Conservation (phyloP, 2,113 vertebrate genomes). For the Narcine bancroftii region DNA sequence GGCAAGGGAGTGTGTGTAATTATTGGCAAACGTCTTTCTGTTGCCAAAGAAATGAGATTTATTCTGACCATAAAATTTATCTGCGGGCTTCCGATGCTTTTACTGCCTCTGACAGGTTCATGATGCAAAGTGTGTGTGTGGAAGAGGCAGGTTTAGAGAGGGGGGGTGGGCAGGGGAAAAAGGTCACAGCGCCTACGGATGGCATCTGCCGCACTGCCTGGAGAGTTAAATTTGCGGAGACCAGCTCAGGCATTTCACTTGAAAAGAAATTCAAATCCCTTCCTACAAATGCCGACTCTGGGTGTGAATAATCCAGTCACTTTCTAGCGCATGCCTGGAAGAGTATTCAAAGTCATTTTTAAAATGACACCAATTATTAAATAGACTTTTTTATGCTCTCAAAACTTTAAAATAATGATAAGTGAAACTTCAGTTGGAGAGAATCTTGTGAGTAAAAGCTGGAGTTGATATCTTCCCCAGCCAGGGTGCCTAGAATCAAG, state of each 20-base stretch:
- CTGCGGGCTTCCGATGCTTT: not conserved
- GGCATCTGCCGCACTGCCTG: not conserved
- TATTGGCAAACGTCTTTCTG: conserved; percentile 25
- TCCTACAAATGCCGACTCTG: not conserved
- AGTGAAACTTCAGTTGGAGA: too few species aligned
- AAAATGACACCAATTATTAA: not conserved
- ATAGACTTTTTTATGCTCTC: too few species aligned
- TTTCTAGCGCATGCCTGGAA: not conserved
- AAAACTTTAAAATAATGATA: too few species aligned
- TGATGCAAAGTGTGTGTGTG: not conserved
- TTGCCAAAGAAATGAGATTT: not conserved
- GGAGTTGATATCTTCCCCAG: too few species aligned
- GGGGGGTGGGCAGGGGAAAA: not conserved
- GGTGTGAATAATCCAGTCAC: not conserved
- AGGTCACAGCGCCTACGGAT: not conserved
- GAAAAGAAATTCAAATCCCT: not conserved
- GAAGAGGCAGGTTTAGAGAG: not conserved
- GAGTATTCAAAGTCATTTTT: not conserved
- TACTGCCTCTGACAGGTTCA: not conserved
- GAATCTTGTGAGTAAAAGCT: too few species aligned
- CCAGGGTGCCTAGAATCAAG: too few species aligned
- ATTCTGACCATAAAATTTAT: not conserved
- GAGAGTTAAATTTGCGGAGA: not conserved
- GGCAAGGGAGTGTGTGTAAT: conserved; percentile 28
- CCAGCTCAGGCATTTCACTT: not conserved